Percentiles rank a stretch among this genome's conserved stretches.
phyloP scores from a whole-genome alignment of 1,140 invertebrate species.

The Littorina saxatilis region DNA sequence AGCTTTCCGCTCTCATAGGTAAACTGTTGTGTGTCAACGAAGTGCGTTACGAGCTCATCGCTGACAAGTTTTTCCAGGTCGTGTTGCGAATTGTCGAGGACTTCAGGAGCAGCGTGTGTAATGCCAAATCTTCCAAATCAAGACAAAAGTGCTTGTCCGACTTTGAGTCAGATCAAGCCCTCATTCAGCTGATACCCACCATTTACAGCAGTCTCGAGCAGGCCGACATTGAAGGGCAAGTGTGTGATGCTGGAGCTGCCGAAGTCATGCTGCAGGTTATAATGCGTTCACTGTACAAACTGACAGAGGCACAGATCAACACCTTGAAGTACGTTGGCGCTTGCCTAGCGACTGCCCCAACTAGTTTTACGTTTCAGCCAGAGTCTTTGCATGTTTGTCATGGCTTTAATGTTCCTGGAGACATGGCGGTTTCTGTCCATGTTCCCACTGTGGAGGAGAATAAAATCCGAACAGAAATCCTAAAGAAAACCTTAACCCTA shows the following conservation, averaged over 20 bases:
- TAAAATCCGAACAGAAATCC: constrained; percentile 27
- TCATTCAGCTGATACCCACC: constrained; percentile 15
- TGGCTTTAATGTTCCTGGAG: constrained; percentile 56
- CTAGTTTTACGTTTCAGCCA: constrained; percentile 41
- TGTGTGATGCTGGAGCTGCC: neutral
- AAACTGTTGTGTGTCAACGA: constrained; percentile 55
- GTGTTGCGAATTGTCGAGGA: constrained; percentile 38
- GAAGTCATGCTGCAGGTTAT: constrained; percentile 36
- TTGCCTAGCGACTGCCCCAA: constrained; percentile 56
- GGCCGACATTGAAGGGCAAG: neutral
- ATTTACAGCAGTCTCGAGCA: neutral
- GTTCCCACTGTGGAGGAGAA: constrained; percentile 54
- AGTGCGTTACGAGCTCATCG: constrained; percentile 46
- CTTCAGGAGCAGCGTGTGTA: constrained; percentile 23
- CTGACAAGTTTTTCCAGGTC: constrained; percentile 46
- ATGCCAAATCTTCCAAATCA: neutral
- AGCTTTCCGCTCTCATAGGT: constrained; percentile 43
- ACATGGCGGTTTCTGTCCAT: constrained; percentile 54
- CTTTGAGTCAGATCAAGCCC: constrained; percentile 10
- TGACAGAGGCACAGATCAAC: constrained; percentile 41
- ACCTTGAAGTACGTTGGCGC: constrained; percentile 53
- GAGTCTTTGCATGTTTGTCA: constrained; percentile 52
- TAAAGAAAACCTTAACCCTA: constrained; percentile 46
- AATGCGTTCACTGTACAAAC: constrained; percentile 34
- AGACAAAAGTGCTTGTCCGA: neutral